A percentile compares a stretch with the other conserved stretches of the same genome.
Conservation (phyloP, 2,113 vertebrate genomes). For the Coptodon bakossiorum region DNA sequence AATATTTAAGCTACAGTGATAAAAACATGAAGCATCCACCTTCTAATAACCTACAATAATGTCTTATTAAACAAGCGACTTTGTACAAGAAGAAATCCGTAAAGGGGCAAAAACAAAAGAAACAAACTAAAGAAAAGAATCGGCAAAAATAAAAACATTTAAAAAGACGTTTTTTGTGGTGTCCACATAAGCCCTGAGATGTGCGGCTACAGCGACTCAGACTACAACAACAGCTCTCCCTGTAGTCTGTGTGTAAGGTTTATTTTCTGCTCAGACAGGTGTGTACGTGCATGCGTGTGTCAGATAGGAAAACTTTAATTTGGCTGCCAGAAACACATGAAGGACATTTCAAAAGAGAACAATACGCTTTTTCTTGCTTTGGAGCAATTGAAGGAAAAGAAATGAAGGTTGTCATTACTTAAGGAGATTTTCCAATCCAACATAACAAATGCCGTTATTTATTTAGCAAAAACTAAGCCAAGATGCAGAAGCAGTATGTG, state of each 20-base stretch:
- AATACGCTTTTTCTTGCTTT: not conserved
- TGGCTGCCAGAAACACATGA: not conserved
- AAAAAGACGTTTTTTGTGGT: not conserved
- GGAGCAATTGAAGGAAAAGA: not conserved
- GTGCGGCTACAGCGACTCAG: not conserved
- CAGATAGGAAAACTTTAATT: not conserved
- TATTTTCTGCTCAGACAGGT: constrained; percentile 10
- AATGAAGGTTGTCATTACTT: not conserved
- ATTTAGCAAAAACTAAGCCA: not conserved
- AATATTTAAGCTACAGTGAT: not conserved
- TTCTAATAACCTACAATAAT: not conserved
- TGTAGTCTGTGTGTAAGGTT: not conserved
- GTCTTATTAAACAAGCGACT: not conserved
- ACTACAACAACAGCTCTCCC: not conserved
- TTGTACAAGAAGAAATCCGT: not conserved
- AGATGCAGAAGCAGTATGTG: not conserved
- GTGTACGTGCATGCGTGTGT: not conserved
- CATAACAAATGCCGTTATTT: accelerated
- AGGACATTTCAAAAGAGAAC: not conserved
- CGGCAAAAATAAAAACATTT: not conserved
- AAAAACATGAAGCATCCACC: not conserved
- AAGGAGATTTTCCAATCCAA: not conserved
- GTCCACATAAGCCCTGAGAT: not conserved
- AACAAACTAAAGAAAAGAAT: not conserved
- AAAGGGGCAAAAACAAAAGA: not conserved